Evolutionary conservation across 23 tunicate genomes (phyloP), one percentile per base, ranked within the genome.

Genomic region (Botrylloides violaceus): DNA sequence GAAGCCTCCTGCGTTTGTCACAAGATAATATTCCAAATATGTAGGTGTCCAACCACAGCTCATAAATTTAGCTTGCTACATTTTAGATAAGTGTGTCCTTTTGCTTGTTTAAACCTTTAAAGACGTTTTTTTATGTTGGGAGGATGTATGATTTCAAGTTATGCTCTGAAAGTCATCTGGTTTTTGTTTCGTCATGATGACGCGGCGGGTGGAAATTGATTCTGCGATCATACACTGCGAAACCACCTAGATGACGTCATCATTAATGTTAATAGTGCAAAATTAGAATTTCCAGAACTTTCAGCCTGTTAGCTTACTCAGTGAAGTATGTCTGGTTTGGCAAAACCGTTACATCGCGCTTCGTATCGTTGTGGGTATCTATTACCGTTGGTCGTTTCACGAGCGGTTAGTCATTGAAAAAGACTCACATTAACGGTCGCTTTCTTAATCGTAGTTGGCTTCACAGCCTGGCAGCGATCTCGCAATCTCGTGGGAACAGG

Each of bases 401-500:
- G 53, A 43, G 9, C 12, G 53, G 9, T 43, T 43, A 43, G 53
- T 43, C 53, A 43, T 43, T 43, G 15, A 15, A 43, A 43, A 43
- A 9, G 53, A 15, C 53, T 43, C 12, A 15, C 53, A 15, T 7
- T n/a, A 15, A 43, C 53, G 53, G 12, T 9, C 15, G 15, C 53
- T 43, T 43, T 43, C 53, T 43, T 43, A 7, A 43, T 43, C 15
- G 53, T 43, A 43, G 53, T 15, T 43, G 53, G 12, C 15, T 43
- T n/a, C n/a, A n/a, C n/a, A n/a, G n/a, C n/a, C n/a, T n/a, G n/a
- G n/a, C 53, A 43, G 9, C 53, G 12, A 7, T 9, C 53, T 43
- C 53, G 15, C 53, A 43, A 43, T 43, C 53, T 43, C 53, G 53
- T 43, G 53, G 53, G 53, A 43, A 43, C 53, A 15, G 53, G 53